Conservation (phyloP, 1,140 invertebrate genomes). For the Bemisia tabaci region DNA sequence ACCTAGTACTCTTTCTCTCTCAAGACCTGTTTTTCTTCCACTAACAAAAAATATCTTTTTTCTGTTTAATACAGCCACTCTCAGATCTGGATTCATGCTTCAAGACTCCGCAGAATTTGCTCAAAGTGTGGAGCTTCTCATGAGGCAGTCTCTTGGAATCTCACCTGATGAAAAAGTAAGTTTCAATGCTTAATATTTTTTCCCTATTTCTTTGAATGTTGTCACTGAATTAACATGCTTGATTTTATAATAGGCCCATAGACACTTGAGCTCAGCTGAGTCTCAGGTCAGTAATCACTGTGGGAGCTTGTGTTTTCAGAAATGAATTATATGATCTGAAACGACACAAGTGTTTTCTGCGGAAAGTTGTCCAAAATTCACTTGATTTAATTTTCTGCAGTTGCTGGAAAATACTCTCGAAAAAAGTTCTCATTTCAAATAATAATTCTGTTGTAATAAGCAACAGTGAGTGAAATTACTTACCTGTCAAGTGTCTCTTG, state of each 20-base stretch:
- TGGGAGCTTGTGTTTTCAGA: too few relatives aligned
- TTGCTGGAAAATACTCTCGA: too few relatives aligned
- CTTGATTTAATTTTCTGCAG: too few relatives aligned
- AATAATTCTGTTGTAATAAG: too few relatives aligned
- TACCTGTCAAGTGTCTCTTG: too few relatives aligned
- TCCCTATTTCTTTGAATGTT: not conserved
- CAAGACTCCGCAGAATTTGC: constrained; percentile 78
- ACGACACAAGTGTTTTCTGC: too few relatives aligned
- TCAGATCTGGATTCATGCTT: constrained; percentile 81
- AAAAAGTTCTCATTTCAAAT: too few relatives aligned
- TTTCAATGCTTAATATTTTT: not conserved
- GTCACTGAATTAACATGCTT: not conserved
- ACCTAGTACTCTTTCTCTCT: too few relatives aligned
- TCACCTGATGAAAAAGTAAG: constrained; percentile 54
- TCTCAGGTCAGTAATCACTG: not conserved
- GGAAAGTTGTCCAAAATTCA: too few relatives aligned
- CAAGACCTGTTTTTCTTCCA: too few relatives aligned
- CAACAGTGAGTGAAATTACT: too few relatives aligned
- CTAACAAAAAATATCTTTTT: constrained; percentile 9
- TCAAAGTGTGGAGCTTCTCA: constrained; percentile 70
- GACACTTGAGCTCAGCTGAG: not conserved
- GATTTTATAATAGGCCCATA: not conserved
- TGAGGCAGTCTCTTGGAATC: constrained; percentile 70
- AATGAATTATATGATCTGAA: too few relatives aligned
- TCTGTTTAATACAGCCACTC: constrained; percentile 52